Percentiles rank a stretch among this genome's conserved stretches.
Evolutionary conservation across 2,797 vertebrate species (phyloP).

Genomic region (Ceryle rudis): DNA sequence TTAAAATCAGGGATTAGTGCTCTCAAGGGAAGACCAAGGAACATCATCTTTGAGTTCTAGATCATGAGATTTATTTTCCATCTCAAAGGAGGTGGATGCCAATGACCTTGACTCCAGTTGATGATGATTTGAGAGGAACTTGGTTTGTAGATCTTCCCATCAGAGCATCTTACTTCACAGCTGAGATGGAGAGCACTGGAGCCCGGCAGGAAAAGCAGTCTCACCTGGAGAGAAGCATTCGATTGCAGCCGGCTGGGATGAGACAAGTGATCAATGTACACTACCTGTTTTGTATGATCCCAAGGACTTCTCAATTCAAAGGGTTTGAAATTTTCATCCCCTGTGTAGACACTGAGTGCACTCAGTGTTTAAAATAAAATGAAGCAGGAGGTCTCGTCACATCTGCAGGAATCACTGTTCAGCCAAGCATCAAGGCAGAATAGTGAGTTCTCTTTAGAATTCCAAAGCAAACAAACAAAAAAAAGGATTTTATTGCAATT

Average conservation of each 20-base stretch:
- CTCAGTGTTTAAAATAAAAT: background rate
- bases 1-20: background rate
- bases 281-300: background rate
- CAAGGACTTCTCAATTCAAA: background rate
- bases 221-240: background rate
- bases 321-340: background rate
- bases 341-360: background rate
- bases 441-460: background rate
- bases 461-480: background rate
- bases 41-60: background rate
- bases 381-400: background rate
- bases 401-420: background rate
- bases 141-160: background rate
- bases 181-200: background rate
- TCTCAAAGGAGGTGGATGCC: background rate
- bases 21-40: background rate
- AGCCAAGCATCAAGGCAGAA: background rate
- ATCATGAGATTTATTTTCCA: background rate
- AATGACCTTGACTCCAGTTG: background rate
- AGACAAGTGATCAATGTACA: background rate
- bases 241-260: background rate
- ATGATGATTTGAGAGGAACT: background rate
- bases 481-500: background rate
- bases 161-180: background rate
- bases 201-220: background rate